A percentile compares a stretch with the other conserved stretches of the same genome.
Evolutionary conservation across 2,888 invertebrate genomes (phyloP).

Genomic region (Apodemia zela): DNA sequence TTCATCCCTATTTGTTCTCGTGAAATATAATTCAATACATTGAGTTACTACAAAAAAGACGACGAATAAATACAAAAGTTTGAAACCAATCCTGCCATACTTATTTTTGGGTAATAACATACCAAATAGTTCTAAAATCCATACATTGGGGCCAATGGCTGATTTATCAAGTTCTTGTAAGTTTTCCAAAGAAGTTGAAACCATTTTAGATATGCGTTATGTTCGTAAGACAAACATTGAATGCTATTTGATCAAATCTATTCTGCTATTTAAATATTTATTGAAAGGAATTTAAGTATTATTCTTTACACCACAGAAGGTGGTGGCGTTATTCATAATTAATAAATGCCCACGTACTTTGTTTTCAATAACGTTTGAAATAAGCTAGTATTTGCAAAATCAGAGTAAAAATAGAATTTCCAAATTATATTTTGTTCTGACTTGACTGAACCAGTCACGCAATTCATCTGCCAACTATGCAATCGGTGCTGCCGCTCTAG

Average conservation of each 20-base stretch:
- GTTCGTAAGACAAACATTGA: slow-evolving; percentile 12
- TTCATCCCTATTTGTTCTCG: slow-evolving; percentile 53
- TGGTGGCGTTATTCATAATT: slow-evolving; percentile 22
- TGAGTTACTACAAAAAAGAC: slow-evolving; percentile 56
- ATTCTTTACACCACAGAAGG: neutral
- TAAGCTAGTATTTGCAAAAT: too few relatives aligned
- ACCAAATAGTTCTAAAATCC: slow-evolving; percentile 50
- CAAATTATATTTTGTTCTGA: too few relatives aligned
- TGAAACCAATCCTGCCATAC: slow-evolving; percentile 37
- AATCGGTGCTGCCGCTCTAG: too few relatives aligned
- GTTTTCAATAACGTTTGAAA: too few relatives aligned
- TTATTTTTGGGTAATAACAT: slow-evolving; percentile 51
- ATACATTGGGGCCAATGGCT: slow-evolving; percentile 58
- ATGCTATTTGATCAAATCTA: neutral
- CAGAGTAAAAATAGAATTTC: too few relatives aligned
- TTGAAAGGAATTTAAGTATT: neutral
- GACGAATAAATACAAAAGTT: slow-evolving; percentile 48
- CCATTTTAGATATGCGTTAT: slow-evolving; percentile 35
- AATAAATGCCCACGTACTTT: neutral
- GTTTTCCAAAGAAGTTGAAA: slow-evolving; percentile 39
- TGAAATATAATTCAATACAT: slow-evolving; percentile 55
- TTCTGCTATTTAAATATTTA: neutral
- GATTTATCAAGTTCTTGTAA: slow-evolving; percentile 52
- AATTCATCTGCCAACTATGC: too few relatives aligned
- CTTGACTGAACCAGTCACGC: too few relatives aligned